Percentiles rank a stretch among this genome's conserved stretches.
phyloP scores from a whole-genome alignment of 2,888 invertebrate genomes.

The Odontothrips loti region DNA sequence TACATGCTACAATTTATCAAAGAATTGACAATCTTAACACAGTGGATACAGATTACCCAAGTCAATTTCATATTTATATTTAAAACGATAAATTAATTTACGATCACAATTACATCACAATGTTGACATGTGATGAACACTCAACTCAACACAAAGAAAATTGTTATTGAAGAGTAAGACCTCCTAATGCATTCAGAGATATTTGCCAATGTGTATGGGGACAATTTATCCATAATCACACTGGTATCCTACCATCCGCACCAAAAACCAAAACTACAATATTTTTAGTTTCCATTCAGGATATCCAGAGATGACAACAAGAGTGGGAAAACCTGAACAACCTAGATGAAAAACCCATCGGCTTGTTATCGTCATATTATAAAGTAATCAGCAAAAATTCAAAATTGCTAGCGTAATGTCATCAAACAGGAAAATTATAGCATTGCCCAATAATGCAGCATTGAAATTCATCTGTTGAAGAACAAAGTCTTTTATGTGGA shows the following conservation, averaged over 20 bases:
- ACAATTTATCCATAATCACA: neutral
- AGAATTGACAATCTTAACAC: conserved; percentile 26
- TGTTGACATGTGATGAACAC: conserved; percentile 20
- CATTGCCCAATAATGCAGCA: no score
- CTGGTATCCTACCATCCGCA: neutral
- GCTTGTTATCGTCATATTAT: no score
- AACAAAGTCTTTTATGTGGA: no score
- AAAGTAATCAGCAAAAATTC: no score
- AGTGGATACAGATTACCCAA: conserved; percentile 19
- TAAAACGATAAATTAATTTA: conserved; percentile 16
- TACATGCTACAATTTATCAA: conserved; percentile 11
- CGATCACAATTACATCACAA: conserved; percentile 21
- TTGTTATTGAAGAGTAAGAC: neutral
- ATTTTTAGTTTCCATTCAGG: no score
- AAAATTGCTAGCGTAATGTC: no score
- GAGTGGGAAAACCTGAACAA: no score
- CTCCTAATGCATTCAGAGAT: neutral
- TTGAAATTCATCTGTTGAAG: no score
- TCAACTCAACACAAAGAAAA: neutral
- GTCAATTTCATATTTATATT: neutral
- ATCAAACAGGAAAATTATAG: no score
- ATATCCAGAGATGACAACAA: no score
- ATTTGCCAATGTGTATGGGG: neutral
- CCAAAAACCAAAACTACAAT: neutral
- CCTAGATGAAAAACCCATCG: neutral